Percentiles rank a stretch among this genome's conserved stretches.
Evolutionary conservation across 2,113 vertebrate species (phyloP).

Genomic region (Mus spicilegus): DNA sequence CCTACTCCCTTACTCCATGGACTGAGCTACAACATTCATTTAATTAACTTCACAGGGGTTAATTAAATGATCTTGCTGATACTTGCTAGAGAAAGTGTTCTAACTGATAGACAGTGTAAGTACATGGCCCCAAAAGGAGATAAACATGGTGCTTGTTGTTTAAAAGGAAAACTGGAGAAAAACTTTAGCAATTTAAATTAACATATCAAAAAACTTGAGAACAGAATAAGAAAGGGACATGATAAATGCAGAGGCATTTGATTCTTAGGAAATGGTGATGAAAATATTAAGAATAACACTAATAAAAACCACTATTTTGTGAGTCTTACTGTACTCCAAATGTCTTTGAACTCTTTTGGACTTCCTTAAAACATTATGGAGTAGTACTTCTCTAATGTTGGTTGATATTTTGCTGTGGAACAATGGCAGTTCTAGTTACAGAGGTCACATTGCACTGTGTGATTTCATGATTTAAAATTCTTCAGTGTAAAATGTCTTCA

Average conservation of each 20-base stretch:
- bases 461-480: conserved; percentile 31
- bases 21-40: neutral
- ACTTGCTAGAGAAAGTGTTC: neutral
- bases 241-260: neutral
- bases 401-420: neutral
- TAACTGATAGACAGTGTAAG: neutral
- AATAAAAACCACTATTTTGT: neutral
- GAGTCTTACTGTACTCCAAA: neutral
- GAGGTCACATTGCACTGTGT: neutral
- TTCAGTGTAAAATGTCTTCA: neutral
- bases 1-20: neutral
- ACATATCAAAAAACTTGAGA: neutral
- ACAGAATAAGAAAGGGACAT: neutral
- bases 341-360: neutral
- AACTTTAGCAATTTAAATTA: neutral
- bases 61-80: neutral
- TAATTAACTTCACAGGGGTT: neutral
- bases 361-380: neutral
- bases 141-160: neutral
- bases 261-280: neutral
- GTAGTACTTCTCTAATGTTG: neutral
- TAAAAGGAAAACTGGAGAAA: neutral
- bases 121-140: neutral
- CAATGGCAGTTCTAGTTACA: neutral
- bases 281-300: neutral